Percentiles rank a stretch among this genome's conserved stretches.
These are phyloP conservation scores for Geophilus truncorum DNA, from an alignment of 2,888 invertebrate genomes.

Conservation along the genomic window DNA sequence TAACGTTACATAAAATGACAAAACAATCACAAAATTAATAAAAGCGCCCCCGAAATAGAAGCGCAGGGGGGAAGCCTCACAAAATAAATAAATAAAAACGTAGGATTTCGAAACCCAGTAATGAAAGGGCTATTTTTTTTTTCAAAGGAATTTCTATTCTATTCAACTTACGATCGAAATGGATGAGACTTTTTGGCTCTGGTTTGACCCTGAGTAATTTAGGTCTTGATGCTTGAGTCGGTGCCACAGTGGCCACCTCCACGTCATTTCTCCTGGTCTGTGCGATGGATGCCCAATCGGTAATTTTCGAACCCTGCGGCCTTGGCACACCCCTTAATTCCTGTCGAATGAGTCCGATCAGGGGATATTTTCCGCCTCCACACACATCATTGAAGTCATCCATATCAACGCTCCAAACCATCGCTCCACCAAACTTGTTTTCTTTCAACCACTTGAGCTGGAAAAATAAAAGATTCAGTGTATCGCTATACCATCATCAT, in stretches of 20 bases:
- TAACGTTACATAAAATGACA: too few species aligned
- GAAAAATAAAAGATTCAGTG: slow-evolving; percentile 11
- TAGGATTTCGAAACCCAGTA: too few species aligned
- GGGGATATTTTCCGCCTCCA: slow-evolving; percentile 78
- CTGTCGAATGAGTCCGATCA: slow-evolving; percentile 86
- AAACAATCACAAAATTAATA: too few species aligned
- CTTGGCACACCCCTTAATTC: slow-evolving; percentile 78
- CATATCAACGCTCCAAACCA: slow-evolving; percentile 95
- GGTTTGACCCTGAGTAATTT: slow-evolving; percentile 25
- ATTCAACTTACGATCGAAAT: slow-evolving; percentile 28
- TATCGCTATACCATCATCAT: not conserved
- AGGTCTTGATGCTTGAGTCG: slow-evolving; percentile 54
- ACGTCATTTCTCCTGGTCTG: slow-evolving; percentile 17
- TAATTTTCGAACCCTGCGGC: slow-evolving; percentile 61
- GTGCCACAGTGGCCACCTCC: slow-evolving; percentile 52
- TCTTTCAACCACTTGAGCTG: slow-evolving; percentile 83
- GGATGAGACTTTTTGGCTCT: slow-evolving; percentile 10
- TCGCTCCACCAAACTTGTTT: slow-evolving; percentile 81
- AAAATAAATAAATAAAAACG: too few species aligned
- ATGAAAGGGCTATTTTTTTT: too few species aligned
- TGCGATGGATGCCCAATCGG: slow-evolving; percentile 78
- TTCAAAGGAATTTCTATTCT: too few species aligned
- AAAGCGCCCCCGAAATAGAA: too few species aligned
- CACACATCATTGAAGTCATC: slow-evolving; percentile 82
- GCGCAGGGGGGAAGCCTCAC: too few species aligned